These are phyloP conservation scores for Hymenopus coronatus DNA, from an alignment of 2,888 invertebrate species.

Conservation along the genomic window DNA sequence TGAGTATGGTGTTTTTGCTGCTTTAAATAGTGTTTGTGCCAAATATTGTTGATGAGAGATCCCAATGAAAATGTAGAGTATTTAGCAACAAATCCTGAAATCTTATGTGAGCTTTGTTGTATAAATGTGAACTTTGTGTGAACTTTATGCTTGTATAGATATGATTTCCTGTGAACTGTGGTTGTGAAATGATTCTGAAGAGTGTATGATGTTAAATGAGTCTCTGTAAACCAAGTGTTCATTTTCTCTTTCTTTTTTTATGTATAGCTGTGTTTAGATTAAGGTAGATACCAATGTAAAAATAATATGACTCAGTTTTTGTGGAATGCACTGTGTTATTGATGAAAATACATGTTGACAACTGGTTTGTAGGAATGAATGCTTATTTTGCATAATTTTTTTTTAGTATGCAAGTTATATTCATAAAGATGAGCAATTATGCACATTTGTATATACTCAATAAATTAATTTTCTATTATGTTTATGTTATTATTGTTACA, in stretches of 20 bases:
- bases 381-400: not conserved
- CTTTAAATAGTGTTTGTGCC: slow-evolving; percentile 16
- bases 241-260: not conserved
- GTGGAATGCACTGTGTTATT: not conserved
- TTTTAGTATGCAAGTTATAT: not conserved
- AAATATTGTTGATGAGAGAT: not conserved
- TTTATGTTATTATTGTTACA: not conserved
- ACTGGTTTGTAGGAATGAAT: not conserved
- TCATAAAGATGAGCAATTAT: not conserved
- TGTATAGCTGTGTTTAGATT: not conserved
- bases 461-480: slow-evolving; percentile 17
- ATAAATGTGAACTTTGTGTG: not conserved
- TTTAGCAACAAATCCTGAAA: not conserved
- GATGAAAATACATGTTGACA: not conserved
- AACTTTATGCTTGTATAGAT: not conserved
- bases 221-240: not conserved
- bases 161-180: not conserved
- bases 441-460: slow-evolving; percentile 13
- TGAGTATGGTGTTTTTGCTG: not conserved
- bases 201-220: not conserved
- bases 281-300: not conserved
- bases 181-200: slow-evolving; percentile 9
- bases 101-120: not conserved
- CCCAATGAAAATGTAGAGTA: not conserved
- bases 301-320: not conserved